Percentiles rank a stretch among this genome's conserved stretches.
Conservation (phyloP, 2,888 invertebrate species). For the Masnerella sp. region DNA sequence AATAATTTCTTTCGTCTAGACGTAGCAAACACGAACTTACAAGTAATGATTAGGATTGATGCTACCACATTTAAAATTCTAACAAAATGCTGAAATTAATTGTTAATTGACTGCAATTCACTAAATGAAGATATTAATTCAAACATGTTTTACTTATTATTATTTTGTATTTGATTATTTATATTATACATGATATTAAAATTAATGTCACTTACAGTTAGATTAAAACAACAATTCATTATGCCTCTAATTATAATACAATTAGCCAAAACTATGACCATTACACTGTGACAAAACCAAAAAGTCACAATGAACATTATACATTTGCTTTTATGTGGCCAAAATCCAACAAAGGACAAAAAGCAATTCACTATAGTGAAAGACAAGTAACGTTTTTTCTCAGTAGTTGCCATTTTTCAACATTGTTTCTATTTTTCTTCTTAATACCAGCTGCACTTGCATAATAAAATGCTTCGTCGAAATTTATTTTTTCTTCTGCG, state of each 20-base stretch:
- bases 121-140: background rate
- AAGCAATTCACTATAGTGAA: conserved; percentile 16
- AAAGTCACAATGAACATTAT: background rate
- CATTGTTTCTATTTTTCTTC: background rate
- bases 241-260: background rate
- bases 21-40: background rate
- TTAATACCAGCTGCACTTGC: no score
- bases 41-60: background rate
- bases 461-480: no score
- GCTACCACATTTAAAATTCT: background rate
- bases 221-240: conserved; percentile 2
- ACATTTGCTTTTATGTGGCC: conserved; percentile 14
- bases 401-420: background rate
- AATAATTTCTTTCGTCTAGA: conserved; percentile 3
- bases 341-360: conserved; percentile 22
- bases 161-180: background rate
- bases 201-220: conserved; percentile 10
- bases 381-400: conserved; percentile 13
- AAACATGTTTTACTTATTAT: background rate
- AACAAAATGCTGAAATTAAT: conserved; percentile 11
- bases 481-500: background rate
- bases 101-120: background rate
- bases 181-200: background rate
- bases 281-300: conserved; percentile 15
- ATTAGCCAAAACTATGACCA: conserved; percentile 1